Conservation (phyloP, 2,797 vertebrate genomes). For the Spondyliosoma cantharus region DNA sequence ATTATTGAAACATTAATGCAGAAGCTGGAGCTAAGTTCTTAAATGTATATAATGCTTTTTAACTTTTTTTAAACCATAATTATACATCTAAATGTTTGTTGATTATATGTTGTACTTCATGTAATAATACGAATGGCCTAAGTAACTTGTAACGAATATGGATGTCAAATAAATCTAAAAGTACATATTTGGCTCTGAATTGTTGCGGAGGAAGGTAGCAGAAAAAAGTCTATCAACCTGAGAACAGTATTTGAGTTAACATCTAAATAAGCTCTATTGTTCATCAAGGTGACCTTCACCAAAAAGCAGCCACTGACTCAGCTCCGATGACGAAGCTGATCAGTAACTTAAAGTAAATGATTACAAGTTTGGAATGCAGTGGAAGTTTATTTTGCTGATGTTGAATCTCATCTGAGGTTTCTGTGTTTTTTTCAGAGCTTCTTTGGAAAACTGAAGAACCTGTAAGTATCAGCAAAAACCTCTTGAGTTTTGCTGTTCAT, state of each 20-base stretch:
- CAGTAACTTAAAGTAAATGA: conserved; percentile 48
- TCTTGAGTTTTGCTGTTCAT: background rate
- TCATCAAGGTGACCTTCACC: background rate
- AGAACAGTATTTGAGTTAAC: background rate
- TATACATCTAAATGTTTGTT: background rate
- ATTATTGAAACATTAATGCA: background rate
- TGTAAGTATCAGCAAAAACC: conserved; percentile 73
- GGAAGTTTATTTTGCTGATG: background rate
- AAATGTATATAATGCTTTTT: too few relatives aligned
- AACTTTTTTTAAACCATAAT: background rate
- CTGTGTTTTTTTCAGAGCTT: conserved; percentile 78
- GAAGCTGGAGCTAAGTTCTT: too few relatives aligned
- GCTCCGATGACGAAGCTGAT: conserved; percentile 15
- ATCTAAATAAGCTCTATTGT: conserved; percentile 35
- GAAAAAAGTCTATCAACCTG: background rate
- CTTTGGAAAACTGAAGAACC: conserved; percentile 81
- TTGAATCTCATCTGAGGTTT: conserved; percentile 23
- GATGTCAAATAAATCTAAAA: background rate
- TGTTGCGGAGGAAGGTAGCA: background rate
- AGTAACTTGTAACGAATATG: background rate
- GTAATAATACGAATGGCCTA: background rate
- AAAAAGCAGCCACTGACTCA: conserved; percentile 31
- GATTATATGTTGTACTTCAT: background rate
- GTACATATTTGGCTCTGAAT: too few relatives aligned
- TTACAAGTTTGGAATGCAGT: conserved; percentile 1